phyloP scores from a whole-genome alignment of 2,113 vertebrate species.

The Gnathonemus echidnorhynchus region DNA sequence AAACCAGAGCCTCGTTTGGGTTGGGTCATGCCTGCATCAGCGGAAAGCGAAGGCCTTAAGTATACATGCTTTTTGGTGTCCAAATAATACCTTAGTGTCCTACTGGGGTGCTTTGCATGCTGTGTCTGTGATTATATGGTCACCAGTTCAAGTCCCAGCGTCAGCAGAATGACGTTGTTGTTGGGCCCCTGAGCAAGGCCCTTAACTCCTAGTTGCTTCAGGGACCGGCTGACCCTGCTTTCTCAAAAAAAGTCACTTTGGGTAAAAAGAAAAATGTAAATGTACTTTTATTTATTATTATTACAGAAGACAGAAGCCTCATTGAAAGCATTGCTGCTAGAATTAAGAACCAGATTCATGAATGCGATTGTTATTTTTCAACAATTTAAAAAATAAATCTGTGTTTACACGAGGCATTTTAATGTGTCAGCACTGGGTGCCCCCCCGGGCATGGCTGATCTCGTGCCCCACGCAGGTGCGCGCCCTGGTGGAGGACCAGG shows the following conservation, averaged over 20 bases:
- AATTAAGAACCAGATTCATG: neutral
- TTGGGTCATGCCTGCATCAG: neutral
- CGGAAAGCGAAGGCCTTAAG: neutral
- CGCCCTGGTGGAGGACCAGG: slow-evolving; percentile 16
- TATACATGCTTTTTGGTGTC: neutral
- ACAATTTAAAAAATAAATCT: neutral
- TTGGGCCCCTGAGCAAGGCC: neutral
- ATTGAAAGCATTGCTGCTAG: neutral
- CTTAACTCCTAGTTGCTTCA: neutral
- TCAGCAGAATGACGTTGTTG: neutral
- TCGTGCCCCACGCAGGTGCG: slow-evolving; percentile 34
- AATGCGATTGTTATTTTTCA: neutral
- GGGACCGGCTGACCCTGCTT: neutral
- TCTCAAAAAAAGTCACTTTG: neutral
- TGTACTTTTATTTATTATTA: neutral
- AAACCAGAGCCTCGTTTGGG: neutral
- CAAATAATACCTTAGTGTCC: neutral
- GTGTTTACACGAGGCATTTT: neutral
- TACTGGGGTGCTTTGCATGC: neutral
- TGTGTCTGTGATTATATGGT: neutral
- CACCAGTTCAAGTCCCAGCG: neutral
- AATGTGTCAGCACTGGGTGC: neutral
- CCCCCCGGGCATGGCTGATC: slow-evolving; percentile 13
- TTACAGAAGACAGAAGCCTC: neutral
- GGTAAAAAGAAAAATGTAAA: neutral